A percentile compares a stretch with the other conserved stretches of the same genome.
phyloP scores from a whole-genome alignment of 2,113 vertebrate species.

The Gadus chalcogrammus region DNA sequence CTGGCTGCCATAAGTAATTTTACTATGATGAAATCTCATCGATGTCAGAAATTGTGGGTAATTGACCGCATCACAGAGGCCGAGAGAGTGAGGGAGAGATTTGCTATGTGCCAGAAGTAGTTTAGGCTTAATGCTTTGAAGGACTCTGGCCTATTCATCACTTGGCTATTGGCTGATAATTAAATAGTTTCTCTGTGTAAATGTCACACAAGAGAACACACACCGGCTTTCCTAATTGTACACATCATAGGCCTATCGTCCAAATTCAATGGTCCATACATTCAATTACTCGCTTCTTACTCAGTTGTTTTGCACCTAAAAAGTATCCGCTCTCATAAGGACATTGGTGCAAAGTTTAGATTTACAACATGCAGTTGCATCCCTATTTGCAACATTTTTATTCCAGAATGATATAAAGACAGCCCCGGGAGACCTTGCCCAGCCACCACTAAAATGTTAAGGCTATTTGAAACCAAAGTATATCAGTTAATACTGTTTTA shows the following conservation, averaged over 20 bases:
- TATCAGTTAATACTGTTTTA: too few relatives aligned
- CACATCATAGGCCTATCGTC: background rate
- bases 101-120: background rate
- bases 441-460: too few relatives aligned
- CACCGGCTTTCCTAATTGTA: background rate
- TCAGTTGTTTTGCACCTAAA: too few relatives aligned
- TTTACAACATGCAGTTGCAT: too few relatives aligned
- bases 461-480: too few relatives aligned
- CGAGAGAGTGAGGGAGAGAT: background rate
- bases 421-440: too few relatives aligned
- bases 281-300: too few relatives aligned
- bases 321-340: too few relatives aligned
- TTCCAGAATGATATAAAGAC: too few relatives aligned
- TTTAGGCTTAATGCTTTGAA: background rate
- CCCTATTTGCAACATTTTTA: too few relatives aligned
- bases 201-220: background rate
- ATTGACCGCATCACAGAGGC: background rate
- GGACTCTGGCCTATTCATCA: background rate
- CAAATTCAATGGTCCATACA: background rate
- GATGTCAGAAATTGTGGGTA: constrained; percentile 1
- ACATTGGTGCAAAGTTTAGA: too few relatives aligned
- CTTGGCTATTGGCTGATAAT: background rate
- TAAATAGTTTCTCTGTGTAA: background rate
- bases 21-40: background rate
- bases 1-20: background rate